phyloP scores from a whole-genome alignment of 2,888 invertebrate species.

The Subacronicta megacephala region DNA sequence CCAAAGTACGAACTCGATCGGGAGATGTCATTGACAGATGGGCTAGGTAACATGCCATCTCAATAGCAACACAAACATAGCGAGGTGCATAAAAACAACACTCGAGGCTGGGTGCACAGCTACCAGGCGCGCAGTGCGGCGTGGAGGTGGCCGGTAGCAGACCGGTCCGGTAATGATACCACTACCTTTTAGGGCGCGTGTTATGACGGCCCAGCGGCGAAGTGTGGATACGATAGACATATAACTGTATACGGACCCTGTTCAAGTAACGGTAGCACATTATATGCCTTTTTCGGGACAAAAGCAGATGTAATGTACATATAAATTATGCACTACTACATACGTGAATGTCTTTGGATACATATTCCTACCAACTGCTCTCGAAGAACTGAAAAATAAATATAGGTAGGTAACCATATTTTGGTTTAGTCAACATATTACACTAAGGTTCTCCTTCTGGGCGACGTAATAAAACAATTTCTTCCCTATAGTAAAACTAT shows the following conservation, averaged over 20 bases:
- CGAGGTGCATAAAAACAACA: conserved; percentile 82
- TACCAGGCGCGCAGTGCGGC: conserved; percentile 81
- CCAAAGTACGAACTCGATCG: conserved; percentile 52
- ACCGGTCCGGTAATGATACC: conserved; percentile 86
- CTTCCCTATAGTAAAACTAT: too few relatives aligned
- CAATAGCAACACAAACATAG: conserved; percentile 82
- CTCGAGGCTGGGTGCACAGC: conserved; percentile 68
- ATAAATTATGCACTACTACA: conserved; percentile 3
- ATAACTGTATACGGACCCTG: conserved; percentile 47
- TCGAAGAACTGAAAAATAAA: not conserved
- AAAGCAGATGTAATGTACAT: conserved; percentile 6
- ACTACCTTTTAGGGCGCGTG: conserved; percentile 85
- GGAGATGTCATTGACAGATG: conserved; percentile 55
- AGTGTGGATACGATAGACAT: conserved; percentile 71
- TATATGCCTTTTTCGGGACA: conserved; percentile 16
- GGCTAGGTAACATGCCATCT: conserved; percentile 71
- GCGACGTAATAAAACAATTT: too few relatives aligned
- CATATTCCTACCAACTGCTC: not conserved
- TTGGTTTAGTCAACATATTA: not conserved
- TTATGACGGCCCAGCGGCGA: conserved; percentile 77
- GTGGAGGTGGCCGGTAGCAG: conserved; percentile 78
- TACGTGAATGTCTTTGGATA: too few relatives aligned
- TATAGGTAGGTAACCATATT: not conserved
- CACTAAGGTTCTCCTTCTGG: too few relatives aligned
- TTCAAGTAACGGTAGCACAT: conserved; percentile 20